Evolutionary conservation across 2,797 vertebrate genomes (phyloP).

Genomic region (Parauchenoglanis punctatus): DNA sequence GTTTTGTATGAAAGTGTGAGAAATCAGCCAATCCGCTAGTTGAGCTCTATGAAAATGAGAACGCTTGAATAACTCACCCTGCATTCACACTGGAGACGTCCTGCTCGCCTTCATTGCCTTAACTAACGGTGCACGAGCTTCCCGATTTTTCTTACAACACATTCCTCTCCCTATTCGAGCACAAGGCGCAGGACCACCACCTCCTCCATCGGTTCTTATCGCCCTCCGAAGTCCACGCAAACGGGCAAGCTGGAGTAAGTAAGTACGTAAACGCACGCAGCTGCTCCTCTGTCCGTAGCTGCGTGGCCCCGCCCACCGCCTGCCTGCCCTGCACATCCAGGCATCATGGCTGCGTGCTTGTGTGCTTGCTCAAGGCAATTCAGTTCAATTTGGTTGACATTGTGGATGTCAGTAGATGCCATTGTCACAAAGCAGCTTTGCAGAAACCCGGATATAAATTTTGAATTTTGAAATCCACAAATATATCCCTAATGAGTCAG

Average conservation of each 20-base stretch:
- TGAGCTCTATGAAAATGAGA: not conserved
- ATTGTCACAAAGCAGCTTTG: not conserved
- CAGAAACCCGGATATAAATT: not conserved
- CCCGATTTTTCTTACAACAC: not conserved
- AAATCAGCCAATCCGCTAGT: not conserved
- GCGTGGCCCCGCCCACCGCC: conserved; percentile 22
- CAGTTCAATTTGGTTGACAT: not conserved
- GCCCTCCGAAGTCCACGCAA: conserved; percentile 40
- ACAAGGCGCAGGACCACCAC: conserved; percentile 18
- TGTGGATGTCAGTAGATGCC: too few relatives aligned
- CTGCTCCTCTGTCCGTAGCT: not conserved
- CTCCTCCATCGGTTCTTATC: conserved; percentile 40
- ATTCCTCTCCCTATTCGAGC: not conserved
- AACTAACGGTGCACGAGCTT: not conserved
- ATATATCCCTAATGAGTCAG: not conserved
- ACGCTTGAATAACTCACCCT: conserved; percentile 10
- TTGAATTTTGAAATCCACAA: not conserved
- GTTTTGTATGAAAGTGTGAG: not conserved
- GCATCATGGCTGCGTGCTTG: not conserved
- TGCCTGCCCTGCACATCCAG: not conserved
- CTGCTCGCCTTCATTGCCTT: not conserved
- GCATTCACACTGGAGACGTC: not conserved
- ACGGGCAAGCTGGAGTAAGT: not conserved
- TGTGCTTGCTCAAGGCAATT: not conserved
- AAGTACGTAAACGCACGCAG: not conserved